Evolutionary conservation across 2,113 vertebrate species (phyloP).

Genomic region (Sapayoa aenigma): DNA sequence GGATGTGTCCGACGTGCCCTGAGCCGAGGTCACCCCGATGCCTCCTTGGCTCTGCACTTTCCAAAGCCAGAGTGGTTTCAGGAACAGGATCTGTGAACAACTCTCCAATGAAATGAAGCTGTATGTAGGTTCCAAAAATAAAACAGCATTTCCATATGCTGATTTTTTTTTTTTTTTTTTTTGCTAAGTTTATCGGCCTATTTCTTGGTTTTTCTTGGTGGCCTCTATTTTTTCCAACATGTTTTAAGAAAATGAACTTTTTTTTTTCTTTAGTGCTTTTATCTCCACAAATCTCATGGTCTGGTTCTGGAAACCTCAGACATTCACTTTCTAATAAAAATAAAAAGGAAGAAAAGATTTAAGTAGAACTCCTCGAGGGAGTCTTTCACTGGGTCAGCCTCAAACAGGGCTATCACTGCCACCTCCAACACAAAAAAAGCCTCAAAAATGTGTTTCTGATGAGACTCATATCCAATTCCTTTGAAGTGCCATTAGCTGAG

Average conservation of each 20-base stretch:
- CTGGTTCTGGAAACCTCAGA: not conserved
- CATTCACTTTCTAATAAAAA: not conserved
- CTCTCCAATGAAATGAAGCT: not conserved
- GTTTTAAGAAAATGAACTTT: not conserved
- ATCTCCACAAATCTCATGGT: not conserved
- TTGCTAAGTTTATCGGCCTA: not conserved
- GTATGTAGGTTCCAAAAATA: constrained; percentile 40
- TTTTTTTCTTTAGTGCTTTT: not conserved
- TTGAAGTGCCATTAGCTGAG: not conserved
- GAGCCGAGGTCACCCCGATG: not conserved
- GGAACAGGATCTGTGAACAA: constrained; percentile 7
- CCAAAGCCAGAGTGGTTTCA: constrained; percentile 23
- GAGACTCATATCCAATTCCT: not conserved
- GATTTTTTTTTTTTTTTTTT: not conserved
- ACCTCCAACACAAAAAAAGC: not conserved
- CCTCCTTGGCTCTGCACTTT: not conserved
- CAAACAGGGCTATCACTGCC: not conserved
- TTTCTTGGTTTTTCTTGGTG: not conserved
- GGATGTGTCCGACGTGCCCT: not conserved
- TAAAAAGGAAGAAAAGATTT: not conserved
- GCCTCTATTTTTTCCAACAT: not conserved
- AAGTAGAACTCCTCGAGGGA: not conserved
- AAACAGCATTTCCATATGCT: constrained; percentile 25
- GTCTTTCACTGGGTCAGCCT: not conserved
- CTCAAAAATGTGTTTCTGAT: not conserved